Conservation (phyloP, 2,888 invertebrate species). For the Chirona hameri region DNA sequence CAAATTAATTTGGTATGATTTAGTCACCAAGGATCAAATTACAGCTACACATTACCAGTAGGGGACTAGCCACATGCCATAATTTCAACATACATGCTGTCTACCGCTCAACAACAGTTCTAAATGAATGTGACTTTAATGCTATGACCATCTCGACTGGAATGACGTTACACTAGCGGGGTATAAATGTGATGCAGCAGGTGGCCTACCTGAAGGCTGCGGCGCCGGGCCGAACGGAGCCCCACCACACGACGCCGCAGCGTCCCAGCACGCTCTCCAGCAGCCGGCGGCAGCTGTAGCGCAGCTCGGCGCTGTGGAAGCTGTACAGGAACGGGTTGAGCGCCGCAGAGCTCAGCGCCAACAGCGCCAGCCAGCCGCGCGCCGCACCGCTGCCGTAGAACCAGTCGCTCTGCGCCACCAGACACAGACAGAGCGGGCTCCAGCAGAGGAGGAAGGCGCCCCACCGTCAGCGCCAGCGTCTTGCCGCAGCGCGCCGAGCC, state of each 20-base stretch:
- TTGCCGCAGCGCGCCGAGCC: slow-evolving; percentile 56
- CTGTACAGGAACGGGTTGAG: slow-evolving; percentile 64
- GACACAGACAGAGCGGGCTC: slow-evolving; percentile 58
- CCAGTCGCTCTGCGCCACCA: slow-evolving; percentile 45
- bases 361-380: slow-evolving; percentile 56
- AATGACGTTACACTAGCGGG: too few relatives aligned
- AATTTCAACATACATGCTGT: too few relatives aligned
- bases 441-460: slow-evolving; percentile 59
- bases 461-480: slow-evolving; percentile 60
- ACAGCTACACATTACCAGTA: too few relatives aligned
- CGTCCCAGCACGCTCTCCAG: slow-evolving; percentile 53
- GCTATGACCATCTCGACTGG: too few relatives aligned
- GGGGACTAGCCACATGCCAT: too few relatives aligned
- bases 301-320: slow-evolving; percentile 59
- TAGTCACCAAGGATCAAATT: too few relatives aligned
- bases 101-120: too few relatives aligned
- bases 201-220: not conserved
- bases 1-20: too few relatives aligned
- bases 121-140: too few relatives aligned
- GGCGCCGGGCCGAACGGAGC: not conserved
- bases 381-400: slow-evolving; percentile 53
- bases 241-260: slow-evolving; percentile 40
- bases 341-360: slow-evolving; percentile 57
- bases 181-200: too few relatives aligned
- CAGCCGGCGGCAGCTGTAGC: slow-evolving; percentile 56